These are phyloP conservation scores for Lycophotia porphyrea DNA, from an alignment of 2,888 invertebrate species.

Conservation along the genomic window DNA sequence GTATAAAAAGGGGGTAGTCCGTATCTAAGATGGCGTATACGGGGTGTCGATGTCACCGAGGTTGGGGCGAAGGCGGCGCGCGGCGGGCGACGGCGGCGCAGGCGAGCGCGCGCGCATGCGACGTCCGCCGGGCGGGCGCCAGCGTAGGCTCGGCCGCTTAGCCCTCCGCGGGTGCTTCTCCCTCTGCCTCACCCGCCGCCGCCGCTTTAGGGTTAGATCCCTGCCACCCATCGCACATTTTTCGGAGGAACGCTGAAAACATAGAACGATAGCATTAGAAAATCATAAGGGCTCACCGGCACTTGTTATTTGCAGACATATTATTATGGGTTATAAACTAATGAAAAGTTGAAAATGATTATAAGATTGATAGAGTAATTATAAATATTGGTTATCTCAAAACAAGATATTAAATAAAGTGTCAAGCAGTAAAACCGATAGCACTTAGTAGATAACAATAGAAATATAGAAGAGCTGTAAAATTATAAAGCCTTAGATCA, in stretches of 20 bases:
- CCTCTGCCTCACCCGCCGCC: conserved; percentile 63
- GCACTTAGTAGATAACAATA: conserved; percentile 50
- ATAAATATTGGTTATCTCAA: conserved; percentile 43
- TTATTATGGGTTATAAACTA: conserved; percentile 53
- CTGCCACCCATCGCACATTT: conserved; percentile 93
- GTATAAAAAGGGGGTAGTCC: conserved; percentile 87
- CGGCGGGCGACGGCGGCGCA: conserved; percentile 65
- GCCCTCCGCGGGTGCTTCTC: conserved; percentile 81
- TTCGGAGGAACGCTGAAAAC: conserved; percentile 95
- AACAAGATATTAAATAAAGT: conserved; percentile 47
- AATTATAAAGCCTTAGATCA: conserved; percentile 64
- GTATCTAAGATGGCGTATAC: conserved; percentile 84
- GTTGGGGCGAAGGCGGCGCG: conserved; percentile 60
- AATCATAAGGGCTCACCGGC: not conserved
- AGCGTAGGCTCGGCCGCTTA: conserved; percentile 68
- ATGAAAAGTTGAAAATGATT: conserved; percentile 32
- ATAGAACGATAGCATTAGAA: conserved; percentile 29
- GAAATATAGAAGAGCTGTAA: conserved; percentile 57
- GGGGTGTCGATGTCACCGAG: conserved; percentile 74
- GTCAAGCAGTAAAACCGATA: conserved; percentile 56
- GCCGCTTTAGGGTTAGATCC: conserved; percentile 72
- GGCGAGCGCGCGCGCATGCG: conserved; percentile 62
- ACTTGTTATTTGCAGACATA: conserved; percentile 58
- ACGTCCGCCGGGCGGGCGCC: conserved; percentile 59
- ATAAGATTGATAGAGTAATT: conserved; percentile 32